These are phyloP conservation scores for Fukomys damarensis DNA, from an alignment of 2,113 vertebrate species.

Conservation along the genomic window DNA sequence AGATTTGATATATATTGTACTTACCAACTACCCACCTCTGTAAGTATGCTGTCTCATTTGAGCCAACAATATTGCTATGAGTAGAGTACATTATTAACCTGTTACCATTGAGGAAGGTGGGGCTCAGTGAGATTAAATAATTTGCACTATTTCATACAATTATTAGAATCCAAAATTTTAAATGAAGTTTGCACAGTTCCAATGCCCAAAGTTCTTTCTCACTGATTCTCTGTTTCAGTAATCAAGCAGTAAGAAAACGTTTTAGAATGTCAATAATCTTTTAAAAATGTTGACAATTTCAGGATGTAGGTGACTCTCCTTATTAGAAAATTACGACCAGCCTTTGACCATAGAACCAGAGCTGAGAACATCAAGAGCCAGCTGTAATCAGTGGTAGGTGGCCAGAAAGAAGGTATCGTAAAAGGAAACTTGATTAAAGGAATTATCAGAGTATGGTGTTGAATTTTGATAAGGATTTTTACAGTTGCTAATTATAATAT, in stretches of 20 bases:
- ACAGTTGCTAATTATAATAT: constrained; percentile 52
- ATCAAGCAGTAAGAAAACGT: constrained; percentile 22
- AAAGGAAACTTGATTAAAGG: background rate
- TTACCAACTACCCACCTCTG: background rate
- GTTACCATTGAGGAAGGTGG: background rate
- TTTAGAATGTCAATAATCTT: constrained; percentile 20
- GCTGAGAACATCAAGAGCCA: constrained; percentile 28
- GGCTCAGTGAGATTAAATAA: background rate
- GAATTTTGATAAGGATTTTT: constrained; percentile 34
- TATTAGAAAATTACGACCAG: background rate
- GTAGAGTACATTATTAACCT: background rate
- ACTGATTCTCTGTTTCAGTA: constrained; percentile 40
- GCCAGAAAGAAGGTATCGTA: background rate
- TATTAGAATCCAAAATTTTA: background rate
- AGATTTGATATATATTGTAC: background rate
- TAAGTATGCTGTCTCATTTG: background rate
- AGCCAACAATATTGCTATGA: background rate
- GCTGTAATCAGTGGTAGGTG: background rate
- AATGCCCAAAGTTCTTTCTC: background rate
- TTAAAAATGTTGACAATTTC: constrained; percentile 29
- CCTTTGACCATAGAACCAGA: constrained; percentile 18
- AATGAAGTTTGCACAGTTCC: background rate
- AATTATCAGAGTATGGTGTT: background rate
- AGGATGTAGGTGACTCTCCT: constrained; percentile 23
- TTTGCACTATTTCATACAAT: background rate